These are phyloP conservation scores for Gephyroberyx darwinii DNA, from an alignment of 2,797 vertebrate genomes.

Conservation along the genomic window DNA sequence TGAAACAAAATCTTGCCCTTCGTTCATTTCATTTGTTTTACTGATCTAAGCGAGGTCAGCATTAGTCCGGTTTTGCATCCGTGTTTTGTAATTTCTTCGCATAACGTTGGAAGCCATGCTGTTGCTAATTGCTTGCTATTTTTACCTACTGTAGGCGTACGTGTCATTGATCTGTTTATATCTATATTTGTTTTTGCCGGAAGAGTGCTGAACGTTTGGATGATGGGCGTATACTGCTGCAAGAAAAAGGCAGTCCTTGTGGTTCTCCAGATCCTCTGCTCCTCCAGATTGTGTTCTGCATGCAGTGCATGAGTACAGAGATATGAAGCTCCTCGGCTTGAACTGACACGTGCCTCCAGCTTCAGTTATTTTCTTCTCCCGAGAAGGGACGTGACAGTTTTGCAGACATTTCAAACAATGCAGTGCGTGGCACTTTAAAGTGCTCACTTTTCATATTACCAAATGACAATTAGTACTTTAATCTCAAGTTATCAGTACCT, in stretches of 20 bases:
- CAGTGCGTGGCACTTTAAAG: background rate
- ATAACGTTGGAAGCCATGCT: slow-evolving; percentile 1
- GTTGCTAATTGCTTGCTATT: slow-evolving; percentile 29
- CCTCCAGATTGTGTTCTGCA: background rate
- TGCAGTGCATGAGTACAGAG: slow-evolving; percentile 26
- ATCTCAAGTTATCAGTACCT: background rate
- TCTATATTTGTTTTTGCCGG: slow-evolving; percentile 62
- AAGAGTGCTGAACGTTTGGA: slow-evolving; percentile 52
- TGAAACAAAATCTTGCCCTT: slow-evolving; percentile 1
- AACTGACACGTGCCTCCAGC: slow-evolving; percentile 33
- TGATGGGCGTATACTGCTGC: slow-evolving; percentile 64
- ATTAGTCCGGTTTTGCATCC: slow-evolving; percentile 18
- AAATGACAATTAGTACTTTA: slow-evolving; percentile 5
- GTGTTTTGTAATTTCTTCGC: slow-evolving; percentile 25
- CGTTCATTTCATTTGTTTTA: slow-evolving; percentile 13
- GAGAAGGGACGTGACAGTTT: slow-evolving; percentile 24
- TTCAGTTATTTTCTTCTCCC: slow-evolving; percentile 47
- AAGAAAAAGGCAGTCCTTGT: slow-evolving; percentile 48
- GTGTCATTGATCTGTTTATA: slow-evolving; percentile 52
- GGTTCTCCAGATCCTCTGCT: slow-evolving; percentile 30
- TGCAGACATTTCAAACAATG: slow-evolving; percentile 44
- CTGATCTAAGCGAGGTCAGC: background rate
- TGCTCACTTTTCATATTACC: background rate
- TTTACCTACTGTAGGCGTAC: slow-evolving; percentile 39
- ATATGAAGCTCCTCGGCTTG: slow-evolving; percentile 60